These are phyloP conservation scores for Drosophila elegans DNA, from an alignment of 1,140 invertebrate species.

Conservation along the genomic window DNA sequence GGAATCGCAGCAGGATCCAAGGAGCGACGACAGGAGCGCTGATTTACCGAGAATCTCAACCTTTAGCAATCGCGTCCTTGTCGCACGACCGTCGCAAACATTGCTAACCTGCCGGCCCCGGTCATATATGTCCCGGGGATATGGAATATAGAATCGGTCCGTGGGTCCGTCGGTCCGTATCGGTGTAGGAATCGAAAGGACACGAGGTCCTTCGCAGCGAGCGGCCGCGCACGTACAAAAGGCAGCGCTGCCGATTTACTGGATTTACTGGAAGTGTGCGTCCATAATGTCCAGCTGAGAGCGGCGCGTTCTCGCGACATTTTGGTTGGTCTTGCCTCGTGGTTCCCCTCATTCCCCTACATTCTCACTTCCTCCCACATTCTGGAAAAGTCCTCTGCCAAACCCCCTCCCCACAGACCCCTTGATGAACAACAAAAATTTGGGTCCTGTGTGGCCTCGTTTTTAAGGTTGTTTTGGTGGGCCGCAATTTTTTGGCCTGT, in stretches of 20 bases:
- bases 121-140: not conserved
- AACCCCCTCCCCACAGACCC: not conserved
- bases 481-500: constrained; percentile 72
- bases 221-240: constrained; percentile 68
- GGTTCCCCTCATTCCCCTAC: constrained; percentile 8
- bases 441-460: constrained; percentile 61
- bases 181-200: not conserved
- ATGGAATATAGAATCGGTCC: not conserved
- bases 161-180: no score
- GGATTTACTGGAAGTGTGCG: constrained; percentile 61
- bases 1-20: constrained; percentile 70
- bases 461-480: constrained; percentile 70
- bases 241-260: constrained; percentile 46
- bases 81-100: constrained; percentile 30
- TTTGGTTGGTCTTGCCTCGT: constrained; percentile 69
- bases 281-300: constrained; percentile 28
- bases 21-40: constrained; percentile 31
- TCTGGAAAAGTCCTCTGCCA: constrained; percentile 3
- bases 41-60: constrained; percentile 48
- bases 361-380: constrained; percentile 1
- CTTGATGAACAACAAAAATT: not conserved
- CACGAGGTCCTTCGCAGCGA: constrained; percentile 56
- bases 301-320: constrained; percentile 74
- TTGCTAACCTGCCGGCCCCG: constrained; percentile 5
- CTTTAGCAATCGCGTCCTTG: constrained; percentile 38